Conservation (phyloP, 1,140 invertebrate genomes). For the Dufourea novaeangliae region DNA sequence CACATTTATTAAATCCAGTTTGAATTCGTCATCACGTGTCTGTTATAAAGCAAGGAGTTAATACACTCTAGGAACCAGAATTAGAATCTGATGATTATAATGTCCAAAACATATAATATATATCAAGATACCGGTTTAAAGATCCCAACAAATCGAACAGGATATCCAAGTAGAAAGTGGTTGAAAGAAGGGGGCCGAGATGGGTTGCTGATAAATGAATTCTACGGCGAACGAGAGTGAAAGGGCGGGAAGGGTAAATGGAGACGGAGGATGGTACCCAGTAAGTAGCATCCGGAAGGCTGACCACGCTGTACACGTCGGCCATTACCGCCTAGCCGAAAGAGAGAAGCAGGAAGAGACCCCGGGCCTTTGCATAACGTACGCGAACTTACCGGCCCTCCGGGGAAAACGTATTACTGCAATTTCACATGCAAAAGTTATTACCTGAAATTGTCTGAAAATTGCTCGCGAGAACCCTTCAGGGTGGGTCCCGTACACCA, state of each 20-base stretch:
- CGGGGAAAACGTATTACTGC: constrained; percentile 74
- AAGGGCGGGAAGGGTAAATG: constrained; percentile 40
- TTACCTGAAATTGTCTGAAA: constrained; percentile 78
- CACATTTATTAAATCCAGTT: too few species aligned
- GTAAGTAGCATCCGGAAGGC: constrained; percentile 64
- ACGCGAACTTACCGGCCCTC: constrained; percentile 47
- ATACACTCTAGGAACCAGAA: too few species aligned
- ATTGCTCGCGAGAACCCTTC: constrained; percentile 61
- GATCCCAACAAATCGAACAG: background rate
- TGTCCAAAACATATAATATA: too few species aligned
- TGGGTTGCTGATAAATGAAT: constrained; percentile 17
- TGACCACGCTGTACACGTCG: constrained; percentile 54
- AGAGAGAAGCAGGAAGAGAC: constrained; percentile 14
- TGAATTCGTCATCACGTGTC: too few species aligned
- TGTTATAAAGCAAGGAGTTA: too few species aligned
- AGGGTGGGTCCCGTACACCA: too few species aligned
- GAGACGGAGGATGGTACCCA: constrained; percentile 30
- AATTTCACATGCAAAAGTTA: constrained; percentile 79
- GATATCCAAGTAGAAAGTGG: background rate
- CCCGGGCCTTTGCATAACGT: constrained; percentile 69
- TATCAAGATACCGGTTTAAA: background rate
- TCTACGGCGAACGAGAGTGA: background rate
- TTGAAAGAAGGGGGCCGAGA: too few species aligned
- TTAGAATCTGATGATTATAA: too few species aligned
- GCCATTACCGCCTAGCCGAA: constrained; percentile 48